These are phyloP conservation scores for Macroglossus sobrinus DNA, from an alignment of 2,113 vertebrate species.

Conservation along the genomic window DNA sequence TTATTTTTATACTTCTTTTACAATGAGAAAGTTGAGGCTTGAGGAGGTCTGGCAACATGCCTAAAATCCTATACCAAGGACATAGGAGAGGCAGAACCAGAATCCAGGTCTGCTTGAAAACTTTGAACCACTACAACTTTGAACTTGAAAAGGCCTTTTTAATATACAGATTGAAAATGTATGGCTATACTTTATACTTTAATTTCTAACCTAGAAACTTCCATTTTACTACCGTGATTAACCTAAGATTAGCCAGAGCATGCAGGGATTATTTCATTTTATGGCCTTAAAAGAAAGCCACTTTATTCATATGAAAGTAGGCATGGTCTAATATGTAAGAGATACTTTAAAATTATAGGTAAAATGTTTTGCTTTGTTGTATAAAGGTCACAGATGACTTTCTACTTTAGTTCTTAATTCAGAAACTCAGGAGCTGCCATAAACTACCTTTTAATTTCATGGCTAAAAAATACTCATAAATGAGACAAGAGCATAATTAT, in stretches of 20 bases:
- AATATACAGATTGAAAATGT: conserved; percentile 42
- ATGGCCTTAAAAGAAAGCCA: conserved; percentile 47
- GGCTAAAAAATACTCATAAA: conserved; percentile 36
- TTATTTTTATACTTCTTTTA: conserved; percentile 19
- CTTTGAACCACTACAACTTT: neutral
- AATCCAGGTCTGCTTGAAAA: neutral
- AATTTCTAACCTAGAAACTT: conserved; percentile 54
- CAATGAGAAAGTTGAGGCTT: conserved; percentile 16
- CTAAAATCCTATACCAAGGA: neutral
- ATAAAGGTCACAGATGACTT: conserved; percentile 53
- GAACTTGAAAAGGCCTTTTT: conserved; percentile 31
- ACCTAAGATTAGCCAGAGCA: neutral
- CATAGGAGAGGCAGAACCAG: neutral
- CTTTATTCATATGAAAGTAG: conserved; percentile 17
- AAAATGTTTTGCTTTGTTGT: conserved; percentile 46
- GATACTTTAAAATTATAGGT: conserved; percentile 43
- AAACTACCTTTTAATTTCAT: conserved; percentile 43
- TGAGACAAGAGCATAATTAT: neutral
- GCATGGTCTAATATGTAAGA: conserved; percentile 34
- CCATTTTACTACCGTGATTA: conserved; percentile 65
- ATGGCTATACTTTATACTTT: conserved; percentile 56
- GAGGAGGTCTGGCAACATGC: neutral
- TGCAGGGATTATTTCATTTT: conserved; percentile 58
- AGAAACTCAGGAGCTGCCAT: conserved; percentile 19
- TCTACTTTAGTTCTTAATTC: conserved; percentile 47